Evolutionary conservation across 2,888 invertebrate species (phyloP), one percentile per base, ranked within the genome.

Genomic region (Melangyna quadrimaculata): DNA sequence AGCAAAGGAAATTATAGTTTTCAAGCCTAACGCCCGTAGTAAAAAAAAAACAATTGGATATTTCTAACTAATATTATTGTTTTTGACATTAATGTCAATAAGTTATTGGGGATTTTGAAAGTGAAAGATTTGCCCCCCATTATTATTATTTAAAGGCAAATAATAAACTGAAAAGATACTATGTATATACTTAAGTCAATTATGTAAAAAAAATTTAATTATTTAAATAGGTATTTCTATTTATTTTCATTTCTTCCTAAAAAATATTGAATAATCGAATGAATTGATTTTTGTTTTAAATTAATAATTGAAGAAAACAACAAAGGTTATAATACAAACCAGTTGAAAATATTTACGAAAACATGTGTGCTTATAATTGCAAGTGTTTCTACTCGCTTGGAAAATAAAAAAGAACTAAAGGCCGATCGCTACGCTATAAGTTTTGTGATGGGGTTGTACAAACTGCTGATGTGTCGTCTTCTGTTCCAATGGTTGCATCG

Each of bases 321-420:
- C 27, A 67, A 10, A 19, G 45, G 55, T 72, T 37, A 53, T 35
- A 24, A 40, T 22, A 61, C 19, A 74, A 83, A 63, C n/a, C 48
- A 43, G 24, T 55, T 37, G 14, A 35, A 37, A 48, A 32, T 67
- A 67, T 35, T 67, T 77, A 48, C 53, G 77, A 71, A 29, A 35
- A 65, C 12, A n/a, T 45, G 22, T 55, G 29, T 37, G 59, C 59
- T 59, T 45, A n/a, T n/a, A 17, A 24, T 10, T 69, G 37, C 35
- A 43, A 70, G 61, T 79, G 43, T 17, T 72, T 45, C 55, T 87
- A 87, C 59, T 87, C 87, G 43, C 29, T 87, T 70, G 81, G 78
- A 71, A 87, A 87, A 37, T 87, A 87, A 53, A 87, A 87, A n/a
- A 87, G 71, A 29, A 87, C 87, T 77, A 87, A 35, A 1, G 80